phyloP scores from a whole-genome alignment of 1,140 invertebrate genomes.

The Apolygus lucorum region DNA sequence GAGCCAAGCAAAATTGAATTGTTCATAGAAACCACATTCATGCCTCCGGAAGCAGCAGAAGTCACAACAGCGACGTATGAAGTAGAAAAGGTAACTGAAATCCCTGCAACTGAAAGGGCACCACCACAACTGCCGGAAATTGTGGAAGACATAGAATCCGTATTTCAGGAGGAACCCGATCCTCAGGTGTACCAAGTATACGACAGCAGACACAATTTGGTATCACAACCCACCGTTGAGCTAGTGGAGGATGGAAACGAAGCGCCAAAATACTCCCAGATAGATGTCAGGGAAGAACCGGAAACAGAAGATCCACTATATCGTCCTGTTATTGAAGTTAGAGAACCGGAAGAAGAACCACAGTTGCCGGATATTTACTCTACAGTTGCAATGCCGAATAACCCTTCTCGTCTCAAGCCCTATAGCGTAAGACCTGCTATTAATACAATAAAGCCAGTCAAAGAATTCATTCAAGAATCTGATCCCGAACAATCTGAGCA shows the following conservation, averaged over 20 bases:
- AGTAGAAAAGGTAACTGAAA: not conserved
- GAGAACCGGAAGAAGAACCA: not conserved
- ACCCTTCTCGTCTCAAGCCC: not conserved
- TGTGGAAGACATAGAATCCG: too few species aligned
- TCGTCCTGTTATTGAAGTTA: not conserved
- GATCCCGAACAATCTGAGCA: not conserved
- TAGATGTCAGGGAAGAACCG: not conserved
- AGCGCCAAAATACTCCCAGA: not conserved
- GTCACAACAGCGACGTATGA: not conserved
- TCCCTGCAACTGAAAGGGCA: not conserved
- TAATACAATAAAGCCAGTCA: not conserved
- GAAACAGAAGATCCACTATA: not conserved
- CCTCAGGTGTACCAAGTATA: not conserved
- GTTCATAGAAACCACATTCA: slow-evolving; percentile 16
- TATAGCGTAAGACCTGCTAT: not conserved
- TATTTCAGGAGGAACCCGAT: not conserved
- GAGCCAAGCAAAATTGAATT: slow-evolving; percentile 18
- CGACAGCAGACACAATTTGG: not conserved
- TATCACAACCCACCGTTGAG: not conserved
- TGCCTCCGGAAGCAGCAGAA: not conserved
- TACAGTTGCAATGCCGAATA: not conserved
- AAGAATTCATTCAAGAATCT: not conserved
- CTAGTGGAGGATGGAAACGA: not conserved
- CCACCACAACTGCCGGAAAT: too few species aligned
- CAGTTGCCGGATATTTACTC: not conserved